These are phyloP conservation scores for Stichodactyla helianthus DNA, from an alignment of 64 coral and sea anemone genomes.

Conservation along the genomic window DNA sequence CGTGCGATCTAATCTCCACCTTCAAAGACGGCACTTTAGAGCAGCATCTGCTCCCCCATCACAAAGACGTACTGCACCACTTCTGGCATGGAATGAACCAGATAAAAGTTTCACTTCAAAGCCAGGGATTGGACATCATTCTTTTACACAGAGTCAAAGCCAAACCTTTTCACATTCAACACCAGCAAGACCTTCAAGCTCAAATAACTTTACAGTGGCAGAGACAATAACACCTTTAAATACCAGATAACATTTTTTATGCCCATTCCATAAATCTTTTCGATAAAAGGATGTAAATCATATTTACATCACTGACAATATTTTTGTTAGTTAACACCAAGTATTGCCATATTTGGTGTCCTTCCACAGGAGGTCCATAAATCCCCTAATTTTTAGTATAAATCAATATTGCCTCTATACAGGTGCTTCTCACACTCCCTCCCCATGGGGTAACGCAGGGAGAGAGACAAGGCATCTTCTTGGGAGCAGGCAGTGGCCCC, in stretches of 20 bases:
- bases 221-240: constrained; percentile 51
- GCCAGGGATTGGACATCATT: constrained; percentile 33
- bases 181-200: background rate
- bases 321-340: too few species aligned
- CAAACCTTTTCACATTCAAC: background rate
- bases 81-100: constrained; percentile 63
- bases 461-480: too few species aligned
- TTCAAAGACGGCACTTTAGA: constrained; percentile 48
- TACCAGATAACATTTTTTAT: constrained; percentile 12
- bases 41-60: constrained; percentile 54
- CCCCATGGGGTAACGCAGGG: too few species aligned
- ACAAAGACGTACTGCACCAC: constrained; percentile 36
- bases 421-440: too few species aligned
- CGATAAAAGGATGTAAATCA: too few species aligned
- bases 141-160: background rate
- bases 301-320: too few species aligned
- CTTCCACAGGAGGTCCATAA: too few species aligned
- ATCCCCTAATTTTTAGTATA: too few species aligned
- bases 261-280: background rate
- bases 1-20: constrained; percentile 41
- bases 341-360: too few species aligned
- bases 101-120: constrained; percentile 25
- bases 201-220: constrained; percentile 39
- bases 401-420: too few species aligned
- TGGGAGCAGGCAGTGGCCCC: too few species aligned